Evolutionary conservation across 2,113 vertebrate genomes (phyloP).

Genomic region (Hassar affinis): DNA sequence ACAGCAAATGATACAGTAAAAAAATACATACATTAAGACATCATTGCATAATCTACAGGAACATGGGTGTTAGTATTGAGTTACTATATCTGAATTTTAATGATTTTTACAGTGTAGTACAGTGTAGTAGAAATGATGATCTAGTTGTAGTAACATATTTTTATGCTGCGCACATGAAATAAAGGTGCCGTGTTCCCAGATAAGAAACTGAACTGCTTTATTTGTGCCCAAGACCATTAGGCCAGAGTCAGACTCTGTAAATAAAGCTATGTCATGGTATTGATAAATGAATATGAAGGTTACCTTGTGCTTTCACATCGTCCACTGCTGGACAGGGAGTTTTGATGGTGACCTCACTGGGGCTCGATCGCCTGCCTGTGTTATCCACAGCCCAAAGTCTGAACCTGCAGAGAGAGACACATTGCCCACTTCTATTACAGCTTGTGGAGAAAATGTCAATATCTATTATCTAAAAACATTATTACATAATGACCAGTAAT

Average conservation of each 20-base stretch:
- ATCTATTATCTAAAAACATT: neutral
- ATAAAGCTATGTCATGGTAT: neutral
- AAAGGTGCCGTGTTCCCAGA: neutral
- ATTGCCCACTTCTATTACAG: neutral
- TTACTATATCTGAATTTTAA: neutral
- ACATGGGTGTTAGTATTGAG: neutral
- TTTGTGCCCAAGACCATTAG: neutral
- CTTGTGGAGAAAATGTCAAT: neutral
- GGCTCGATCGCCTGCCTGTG: slow-evolving; percentile 89
- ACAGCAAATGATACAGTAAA: neutral
- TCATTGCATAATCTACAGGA: neutral
- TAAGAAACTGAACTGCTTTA: neutral
- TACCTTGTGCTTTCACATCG: slow-evolving; percentile 97
- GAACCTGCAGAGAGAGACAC: slow-evolving; percentile 76
- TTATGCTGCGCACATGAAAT: neutral
- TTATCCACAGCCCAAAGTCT: slow-evolving; percentile 95
- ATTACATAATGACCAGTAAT: neutral
- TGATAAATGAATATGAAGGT: slow-evolving; percentile 23
- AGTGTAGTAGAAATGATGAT: neutral
- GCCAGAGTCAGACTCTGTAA: neutral
- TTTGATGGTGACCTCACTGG: slow-evolving; percentile 92
- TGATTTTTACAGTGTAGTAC: neutral
- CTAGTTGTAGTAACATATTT: neutral
- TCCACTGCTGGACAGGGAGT: slow-evolving; percentile 95
- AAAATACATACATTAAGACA: neutral